These are phyloP conservation scores for Propithecus coquereli DNA, from an alignment of 2,113 vertebrate genomes.

Conservation along the genomic window DNA sequence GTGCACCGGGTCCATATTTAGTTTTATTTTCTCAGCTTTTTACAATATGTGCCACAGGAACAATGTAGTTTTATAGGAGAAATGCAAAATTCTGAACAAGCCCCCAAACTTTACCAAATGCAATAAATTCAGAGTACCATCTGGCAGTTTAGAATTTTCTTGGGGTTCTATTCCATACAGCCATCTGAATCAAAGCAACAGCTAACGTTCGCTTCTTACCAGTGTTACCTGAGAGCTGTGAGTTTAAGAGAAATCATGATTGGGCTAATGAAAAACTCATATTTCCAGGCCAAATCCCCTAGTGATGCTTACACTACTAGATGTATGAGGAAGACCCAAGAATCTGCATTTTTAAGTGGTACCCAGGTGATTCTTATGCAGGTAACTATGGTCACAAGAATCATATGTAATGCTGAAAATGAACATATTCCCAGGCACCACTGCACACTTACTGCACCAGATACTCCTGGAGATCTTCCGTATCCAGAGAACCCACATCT, in stretches of 20 bases:
- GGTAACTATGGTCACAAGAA: background rate
- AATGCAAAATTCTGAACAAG: constrained; percentile 21
- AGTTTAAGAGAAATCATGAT: background rate
- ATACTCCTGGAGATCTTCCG: background rate
- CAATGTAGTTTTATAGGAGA: background rate
- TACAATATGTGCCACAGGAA: background rate
- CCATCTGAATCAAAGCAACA: background rate
- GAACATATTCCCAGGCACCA: background rate
- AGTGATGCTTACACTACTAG: background rate
- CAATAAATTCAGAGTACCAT: background rate
- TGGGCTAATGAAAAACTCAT: background rate
- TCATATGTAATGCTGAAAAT: background rate
- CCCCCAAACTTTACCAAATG: background rate
- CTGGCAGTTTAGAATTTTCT: constrained; percentile 5
- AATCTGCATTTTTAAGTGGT: background rate
- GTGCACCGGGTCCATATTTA: background rate
- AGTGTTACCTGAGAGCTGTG: background rate
- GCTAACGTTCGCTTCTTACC: background rate
- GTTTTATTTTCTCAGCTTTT: constrained; percentile 30
- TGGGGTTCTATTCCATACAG: background rate
- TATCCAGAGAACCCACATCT: background rate
- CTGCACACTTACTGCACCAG: background rate
- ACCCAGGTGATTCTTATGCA: background rate
- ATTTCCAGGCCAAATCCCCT: background rate
- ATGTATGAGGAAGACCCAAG: background rate